These are phyloP conservation scores for Sardina pilchardus DNA, from an alignment of 2,113 vertebrate genomes.

Conservation along the genomic window DNA sequence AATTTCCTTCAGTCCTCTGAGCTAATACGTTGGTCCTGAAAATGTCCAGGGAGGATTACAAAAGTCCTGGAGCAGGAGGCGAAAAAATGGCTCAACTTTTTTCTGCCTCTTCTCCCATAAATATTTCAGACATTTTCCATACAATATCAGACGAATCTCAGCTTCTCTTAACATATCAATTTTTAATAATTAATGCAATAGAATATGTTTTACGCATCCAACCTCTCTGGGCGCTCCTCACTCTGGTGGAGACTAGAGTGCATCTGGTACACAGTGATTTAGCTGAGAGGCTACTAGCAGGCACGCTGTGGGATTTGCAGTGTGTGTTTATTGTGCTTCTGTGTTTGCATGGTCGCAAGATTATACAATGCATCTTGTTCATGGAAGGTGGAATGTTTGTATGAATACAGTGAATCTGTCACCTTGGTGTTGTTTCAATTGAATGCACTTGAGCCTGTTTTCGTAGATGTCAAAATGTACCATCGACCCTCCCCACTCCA, in stretches of 20 bases:
- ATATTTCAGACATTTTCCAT: conserved; percentile 63
- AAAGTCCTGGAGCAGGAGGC: conserved; percentile 36
- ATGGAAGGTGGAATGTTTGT: background rate
- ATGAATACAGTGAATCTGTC: background rate
- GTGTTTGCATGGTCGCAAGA: background rate
- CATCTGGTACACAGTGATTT: conserved; percentile 5
- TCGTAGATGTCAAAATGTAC: background rate
- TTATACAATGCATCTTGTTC: background rate
- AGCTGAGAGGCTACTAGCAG: background rate
- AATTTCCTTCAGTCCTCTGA: background rate
- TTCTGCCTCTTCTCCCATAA: conserved; percentile 61
- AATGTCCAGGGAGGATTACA: conserved; percentile 35
- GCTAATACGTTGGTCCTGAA: background rate
- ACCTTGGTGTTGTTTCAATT: background rate
- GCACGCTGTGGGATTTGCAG: background rate
- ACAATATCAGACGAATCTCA: conserved; percentile 67
- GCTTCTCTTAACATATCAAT: conserved; percentile 58
- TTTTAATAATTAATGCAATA: conserved; percentile 66
- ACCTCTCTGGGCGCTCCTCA: conserved; percentile 35
- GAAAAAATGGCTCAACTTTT: conserved; percentile 43
- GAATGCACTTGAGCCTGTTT: background rate
- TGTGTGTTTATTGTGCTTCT: background rate
- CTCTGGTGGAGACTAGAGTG: conserved; percentile 37
- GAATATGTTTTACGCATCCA: conserved; percentile 55
- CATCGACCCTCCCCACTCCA: background rate